These are phyloP conservation scores for Eubucco bourcierii DNA, from an alignment of 2,113 vertebrate species.

Conservation along the genomic window DNA sequence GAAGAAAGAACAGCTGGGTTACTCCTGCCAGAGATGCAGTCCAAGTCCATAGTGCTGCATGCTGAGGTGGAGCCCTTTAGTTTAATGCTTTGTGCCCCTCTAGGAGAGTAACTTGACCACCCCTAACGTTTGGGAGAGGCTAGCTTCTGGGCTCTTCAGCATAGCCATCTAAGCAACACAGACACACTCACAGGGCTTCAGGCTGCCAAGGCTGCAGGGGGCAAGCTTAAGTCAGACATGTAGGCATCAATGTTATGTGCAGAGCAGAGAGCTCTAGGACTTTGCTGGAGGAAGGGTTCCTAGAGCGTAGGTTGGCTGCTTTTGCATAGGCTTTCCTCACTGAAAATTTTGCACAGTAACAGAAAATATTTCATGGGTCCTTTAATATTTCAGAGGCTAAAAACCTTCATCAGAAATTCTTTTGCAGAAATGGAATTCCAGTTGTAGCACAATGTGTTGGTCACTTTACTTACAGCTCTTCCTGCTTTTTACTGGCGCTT, in stretches of 20 bases:
- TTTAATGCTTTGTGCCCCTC: not conserved
- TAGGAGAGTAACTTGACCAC: not conserved
- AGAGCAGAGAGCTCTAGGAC: not conserved
- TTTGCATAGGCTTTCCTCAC: not conserved
- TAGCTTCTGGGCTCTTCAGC: not conserved
- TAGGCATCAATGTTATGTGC: fast-evolving
- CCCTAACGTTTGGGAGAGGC: fast-evolving
- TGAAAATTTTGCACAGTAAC: constrained; percentile 35
- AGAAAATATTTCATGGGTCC: not conserved
- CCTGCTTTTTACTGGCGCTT: constrained; percentile 61
- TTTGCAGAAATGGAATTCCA: constrained; percentile 51
- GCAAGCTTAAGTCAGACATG: fast-evolving
- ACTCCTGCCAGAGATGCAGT: not conserved
- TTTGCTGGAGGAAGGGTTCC: not conserved
- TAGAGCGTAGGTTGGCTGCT: not conserved
- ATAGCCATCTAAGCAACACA: not conserved
- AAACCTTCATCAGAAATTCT: constrained; percentile 59
- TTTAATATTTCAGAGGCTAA: constrained; percentile 42
- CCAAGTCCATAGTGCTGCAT: not conserved
- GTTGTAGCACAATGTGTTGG: constrained; percentile 2
- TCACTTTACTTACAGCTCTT: constrained; percentile 44
- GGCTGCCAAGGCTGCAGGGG: not conserved
- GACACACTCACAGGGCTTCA: fast-evolving
- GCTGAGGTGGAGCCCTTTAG: not conserved
- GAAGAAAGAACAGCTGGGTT: not conserved